Conservation (phyloP, 2,888 invertebrate genomes). For the Lymantria dispar region DNA sequence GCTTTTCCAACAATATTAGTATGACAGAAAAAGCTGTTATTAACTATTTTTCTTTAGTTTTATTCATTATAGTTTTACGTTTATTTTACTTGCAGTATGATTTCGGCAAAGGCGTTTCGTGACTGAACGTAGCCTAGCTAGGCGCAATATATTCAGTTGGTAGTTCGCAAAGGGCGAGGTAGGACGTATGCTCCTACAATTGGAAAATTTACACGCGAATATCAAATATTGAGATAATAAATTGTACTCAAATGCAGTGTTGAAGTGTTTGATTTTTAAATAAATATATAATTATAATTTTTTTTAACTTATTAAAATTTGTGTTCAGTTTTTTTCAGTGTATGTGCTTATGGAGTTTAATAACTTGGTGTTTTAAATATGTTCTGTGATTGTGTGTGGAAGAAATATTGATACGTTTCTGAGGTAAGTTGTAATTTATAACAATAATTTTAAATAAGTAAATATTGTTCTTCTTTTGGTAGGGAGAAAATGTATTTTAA, state of each 20-base stretch:
- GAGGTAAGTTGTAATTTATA: constrained; percentile 15
- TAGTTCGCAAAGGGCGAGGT: constrained; percentile 11
- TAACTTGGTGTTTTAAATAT: constrained; percentile 11
- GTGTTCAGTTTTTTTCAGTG: constrained; percentile 9
- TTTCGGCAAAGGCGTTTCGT: too few relatives aligned
- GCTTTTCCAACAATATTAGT: too few relatives aligned
- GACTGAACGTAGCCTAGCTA: not conserved
- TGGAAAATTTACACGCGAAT: constrained; percentile 14
- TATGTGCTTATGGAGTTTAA: constrained; percentile 8
- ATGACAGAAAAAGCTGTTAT: too few relatives aligned
- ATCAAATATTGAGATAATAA: constrained; percentile 5
- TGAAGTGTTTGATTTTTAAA: constrained; percentile 14
- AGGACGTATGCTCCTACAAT: constrained; percentile 16
- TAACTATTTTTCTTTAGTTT: too few relatives aligned
- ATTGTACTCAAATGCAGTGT: constrained; percentile 11
- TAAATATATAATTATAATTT: not conserved
- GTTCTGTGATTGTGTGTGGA: constrained; percentile 7
- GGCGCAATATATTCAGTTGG: not conserved
- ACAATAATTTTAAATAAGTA: too few relatives aligned
- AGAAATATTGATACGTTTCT: constrained; percentile 2
- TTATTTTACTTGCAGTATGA: too few relatives aligned
- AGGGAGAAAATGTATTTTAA: too few relatives aligned
- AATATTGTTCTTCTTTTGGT: too few relatives aligned
- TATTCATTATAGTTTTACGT: too few relatives aligned
- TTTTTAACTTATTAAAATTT: constrained; percentile 1